phyloP scores from a whole-genome alignment of 2,888 invertebrate species.

The Cerceris rybyensis region DNA sequence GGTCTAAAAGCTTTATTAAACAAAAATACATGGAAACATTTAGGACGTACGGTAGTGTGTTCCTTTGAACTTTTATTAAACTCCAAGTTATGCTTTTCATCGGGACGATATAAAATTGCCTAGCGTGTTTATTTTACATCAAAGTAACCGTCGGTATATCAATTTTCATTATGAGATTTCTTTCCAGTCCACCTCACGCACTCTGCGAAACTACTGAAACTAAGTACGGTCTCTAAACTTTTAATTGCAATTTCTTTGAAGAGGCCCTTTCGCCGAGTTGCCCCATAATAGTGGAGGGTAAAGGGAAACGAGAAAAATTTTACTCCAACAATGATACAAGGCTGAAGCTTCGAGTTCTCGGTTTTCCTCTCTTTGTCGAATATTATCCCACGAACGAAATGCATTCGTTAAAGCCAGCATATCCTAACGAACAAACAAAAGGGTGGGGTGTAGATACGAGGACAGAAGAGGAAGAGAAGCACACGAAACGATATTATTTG shows the following conservation, averaged over 20 bases:
- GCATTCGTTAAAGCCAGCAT: slow-evolving; percentile 28
- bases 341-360: not conserved
- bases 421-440: slow-evolving; percentile 24
- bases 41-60: too few relatives aligned
- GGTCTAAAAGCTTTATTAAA: too few relatives aligned
- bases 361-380: slow-evolving; percentile 15
- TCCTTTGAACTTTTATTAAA: too few relatives aligned
- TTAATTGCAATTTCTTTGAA: slow-evolving; percentile 28
- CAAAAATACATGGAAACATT: too few relatives aligned
- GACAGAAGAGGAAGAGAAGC: not conserved
- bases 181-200: not conserved
- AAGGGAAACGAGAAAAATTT: slow-evolving; percentile 13
- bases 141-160: slow-evolving; percentile 3
- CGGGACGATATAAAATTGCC: too few relatives aligned
- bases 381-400: slow-evolving; percentile 2
- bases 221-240: slow-evolving; percentile 26
- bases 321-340: slow-evolving; percentile 4
- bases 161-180: slow-evolving; percentile 34
- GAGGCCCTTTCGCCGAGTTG: not conserved
- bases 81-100: not conserved
- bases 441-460: not conserved
- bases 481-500: slow-evolving; percentile 32
- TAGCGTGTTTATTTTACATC: slow-evolving; percentile 2
- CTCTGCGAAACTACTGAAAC: slow-evolving; percentile 1
- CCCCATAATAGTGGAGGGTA: not conserved